Evolutionary conservation across 2,113 vertebrate genomes (phyloP).

Genomic region (Cygnus atratus): DNA sequence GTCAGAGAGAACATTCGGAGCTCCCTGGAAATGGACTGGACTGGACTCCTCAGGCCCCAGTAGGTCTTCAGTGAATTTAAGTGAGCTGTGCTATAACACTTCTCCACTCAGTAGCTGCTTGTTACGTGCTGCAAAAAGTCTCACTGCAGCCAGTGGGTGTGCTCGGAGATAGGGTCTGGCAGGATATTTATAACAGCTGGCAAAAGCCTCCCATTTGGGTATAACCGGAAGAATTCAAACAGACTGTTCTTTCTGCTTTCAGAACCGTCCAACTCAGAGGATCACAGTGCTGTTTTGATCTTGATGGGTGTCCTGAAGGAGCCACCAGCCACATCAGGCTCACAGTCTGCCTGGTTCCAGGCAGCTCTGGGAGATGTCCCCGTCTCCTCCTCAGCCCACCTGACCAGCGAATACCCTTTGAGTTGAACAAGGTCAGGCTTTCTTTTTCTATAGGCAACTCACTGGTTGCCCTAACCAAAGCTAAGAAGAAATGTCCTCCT

Average conservation of each 20-base stretch:
- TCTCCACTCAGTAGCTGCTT: neutral
- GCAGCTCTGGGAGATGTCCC: neutral
- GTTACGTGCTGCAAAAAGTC: neutral
- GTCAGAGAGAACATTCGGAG: neutral
- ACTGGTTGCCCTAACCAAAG: neutral
- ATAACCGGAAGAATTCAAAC: neutral
- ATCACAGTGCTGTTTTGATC: neutral
- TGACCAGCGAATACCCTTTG: neutral
- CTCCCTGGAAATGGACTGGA: neutral
- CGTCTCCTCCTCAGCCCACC: neutral
- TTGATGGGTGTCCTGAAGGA: neutral
- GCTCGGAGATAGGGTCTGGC: neutral
- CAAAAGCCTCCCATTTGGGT: neutral
- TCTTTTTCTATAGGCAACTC: neutral
- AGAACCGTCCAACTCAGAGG: neutral
- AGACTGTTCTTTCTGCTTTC: neutral
- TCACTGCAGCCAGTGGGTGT: neutral
- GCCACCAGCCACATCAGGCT: fast-evolving
- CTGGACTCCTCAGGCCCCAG: neutral
- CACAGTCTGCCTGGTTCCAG: neutral
- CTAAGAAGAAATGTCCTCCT: neutral
- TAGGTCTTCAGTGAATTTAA: neutral
- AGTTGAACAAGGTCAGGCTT: neutral
- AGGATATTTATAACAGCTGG: neutral
- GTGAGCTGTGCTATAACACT: neutral